phyloP scores from a whole-genome alignment of 2,797 vertebrate species.

The Sciurus vulgaris region DNA sequence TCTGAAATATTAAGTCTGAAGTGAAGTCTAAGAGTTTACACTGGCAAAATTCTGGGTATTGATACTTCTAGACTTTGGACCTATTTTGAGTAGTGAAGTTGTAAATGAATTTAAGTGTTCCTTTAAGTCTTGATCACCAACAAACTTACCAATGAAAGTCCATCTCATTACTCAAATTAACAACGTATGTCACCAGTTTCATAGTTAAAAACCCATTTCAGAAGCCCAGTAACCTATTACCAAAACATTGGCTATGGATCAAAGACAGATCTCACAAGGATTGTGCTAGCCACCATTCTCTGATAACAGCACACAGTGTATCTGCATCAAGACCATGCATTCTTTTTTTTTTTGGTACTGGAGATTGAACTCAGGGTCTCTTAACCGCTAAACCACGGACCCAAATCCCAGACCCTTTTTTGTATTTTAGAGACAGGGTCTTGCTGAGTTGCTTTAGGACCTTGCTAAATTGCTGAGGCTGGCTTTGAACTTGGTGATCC shows the following conservation, averaged over 20 bases:
- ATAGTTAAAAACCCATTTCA: background rate
- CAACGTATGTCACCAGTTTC: background rate
- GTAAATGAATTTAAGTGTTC: background rate
- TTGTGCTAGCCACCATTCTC: background rate
- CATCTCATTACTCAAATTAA: background rate
- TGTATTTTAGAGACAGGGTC: no score
- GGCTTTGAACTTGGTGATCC: no score
- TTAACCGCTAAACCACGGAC: no score
- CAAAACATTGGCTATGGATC: background rate
- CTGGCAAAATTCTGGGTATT: background rate
- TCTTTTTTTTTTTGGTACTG: no score
- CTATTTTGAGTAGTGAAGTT: background rate
- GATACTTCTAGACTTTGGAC: background rate
- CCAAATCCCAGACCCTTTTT: no score
- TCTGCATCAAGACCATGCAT: background rate
- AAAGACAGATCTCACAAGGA: background rate
- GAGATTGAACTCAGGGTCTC: no score
- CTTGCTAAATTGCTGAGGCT: no score
- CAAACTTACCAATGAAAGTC: background rate
- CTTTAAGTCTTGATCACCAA: background rate
- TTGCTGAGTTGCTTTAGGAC: no score
- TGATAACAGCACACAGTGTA: background rate
- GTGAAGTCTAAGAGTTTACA: background rate
- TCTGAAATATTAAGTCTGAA: background rate
- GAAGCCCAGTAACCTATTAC: background rate